Evolutionary conservation across 2,888 invertebrate genomes (phyloP), one percentile per base, ranked within the genome.

Genomic region (Lysandra bellargus): DNA sequence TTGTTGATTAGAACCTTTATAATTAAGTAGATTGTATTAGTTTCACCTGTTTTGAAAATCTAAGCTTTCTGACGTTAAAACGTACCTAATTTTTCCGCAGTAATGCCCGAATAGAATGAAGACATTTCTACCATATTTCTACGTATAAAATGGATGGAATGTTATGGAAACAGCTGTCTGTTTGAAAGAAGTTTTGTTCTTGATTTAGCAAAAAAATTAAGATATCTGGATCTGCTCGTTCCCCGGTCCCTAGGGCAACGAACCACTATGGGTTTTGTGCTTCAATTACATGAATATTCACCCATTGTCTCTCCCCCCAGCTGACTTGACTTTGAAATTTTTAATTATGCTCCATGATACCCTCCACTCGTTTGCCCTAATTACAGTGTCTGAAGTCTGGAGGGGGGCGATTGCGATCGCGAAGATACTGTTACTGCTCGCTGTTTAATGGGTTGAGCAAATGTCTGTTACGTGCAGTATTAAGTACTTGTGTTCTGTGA

Each of bases 201-300:
- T 33, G 12, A 30, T 64, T 64, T 3, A 9, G 30, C 3, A 30
- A 64, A 64, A 40, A 73, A 74, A 40, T 23, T 44, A 9, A 9
- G 44, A 75, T 75, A n/a, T 9, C 49, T 12, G 44, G 23, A 49
- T 49, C n/a, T 75, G 23, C 74, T 1, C 23, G 49, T 74, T 5
- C 40, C 74, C 30, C 30, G 30, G 44, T 74, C 44, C 74, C 75
- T 30, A 12, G 49, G 49, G 23, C 75, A 37, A 49, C 49, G 75
- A 75, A 30, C 75, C 75, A 49, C 23, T 44, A 75, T 79, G n/a
- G 84, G 83, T 82, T 85, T 85, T 84, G 87, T 87, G 87, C 89
- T 89, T 87, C 88, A 90, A 91, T 91, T 90, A 89, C 86, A 85
- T 85, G 88, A 89, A 89, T 90, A 88, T 90, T 88, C 87, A 86